Evolutionary conservation across 2,888 invertebrate genomes (phyloP).

Genomic region (Drosophila falleni): DNA sequence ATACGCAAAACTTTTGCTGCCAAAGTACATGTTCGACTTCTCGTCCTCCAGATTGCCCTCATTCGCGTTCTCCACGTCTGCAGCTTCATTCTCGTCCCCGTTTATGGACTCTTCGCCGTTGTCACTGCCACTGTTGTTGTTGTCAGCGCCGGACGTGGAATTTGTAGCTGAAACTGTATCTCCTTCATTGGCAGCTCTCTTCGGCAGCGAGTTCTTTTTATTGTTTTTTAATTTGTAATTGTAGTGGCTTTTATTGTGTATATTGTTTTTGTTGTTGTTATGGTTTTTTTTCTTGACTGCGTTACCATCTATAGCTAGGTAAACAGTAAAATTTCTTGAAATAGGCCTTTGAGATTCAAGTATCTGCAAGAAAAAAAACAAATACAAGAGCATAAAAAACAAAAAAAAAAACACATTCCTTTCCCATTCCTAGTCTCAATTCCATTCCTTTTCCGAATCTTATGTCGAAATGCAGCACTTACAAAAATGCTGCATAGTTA

Average conservation of each 20-base stretch:
- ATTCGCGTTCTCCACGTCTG: conserved; percentile 16
- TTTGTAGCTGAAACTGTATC: conserved; percentile 39
- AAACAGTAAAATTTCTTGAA: conserved; percentile 71
- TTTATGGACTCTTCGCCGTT: conserved; percentile 5
- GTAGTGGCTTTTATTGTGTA: conserved; percentile 51
- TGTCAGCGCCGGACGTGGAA: conserved; percentile 47
- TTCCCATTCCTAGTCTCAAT: neutral
- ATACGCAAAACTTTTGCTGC: conserved; percentile 69
- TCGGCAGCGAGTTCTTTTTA: conserved; percentile 49
- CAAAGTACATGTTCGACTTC: conserved; percentile 51
- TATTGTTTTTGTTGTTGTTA: conserved; percentile 38
- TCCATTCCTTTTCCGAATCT: conserved; percentile 1
- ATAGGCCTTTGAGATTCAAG: conserved; percentile 81
- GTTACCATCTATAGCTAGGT: conserved; percentile 57
- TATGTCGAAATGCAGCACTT: conserved; percentile 19
- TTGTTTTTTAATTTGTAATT: conserved; percentile 71
- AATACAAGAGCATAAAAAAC: conserved; percentile 35
- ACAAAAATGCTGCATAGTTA: conserved; percentile 20
- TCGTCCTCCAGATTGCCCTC: conserved; percentile 26
- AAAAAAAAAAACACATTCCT: conserved; percentile 31
- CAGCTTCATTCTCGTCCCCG: conserved; percentile 15
- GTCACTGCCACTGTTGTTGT: conserved; percentile 8
- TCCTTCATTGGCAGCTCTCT: conserved; percentile 49
- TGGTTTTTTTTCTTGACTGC: conserved; percentile 42
- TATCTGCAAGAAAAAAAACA: conserved; percentile 71